Percentiles rank a stretch among this genome's conserved stretches.
Conservation (phyloP, 1,140 invertebrate species). For the Mamestra configurata region DNA sequence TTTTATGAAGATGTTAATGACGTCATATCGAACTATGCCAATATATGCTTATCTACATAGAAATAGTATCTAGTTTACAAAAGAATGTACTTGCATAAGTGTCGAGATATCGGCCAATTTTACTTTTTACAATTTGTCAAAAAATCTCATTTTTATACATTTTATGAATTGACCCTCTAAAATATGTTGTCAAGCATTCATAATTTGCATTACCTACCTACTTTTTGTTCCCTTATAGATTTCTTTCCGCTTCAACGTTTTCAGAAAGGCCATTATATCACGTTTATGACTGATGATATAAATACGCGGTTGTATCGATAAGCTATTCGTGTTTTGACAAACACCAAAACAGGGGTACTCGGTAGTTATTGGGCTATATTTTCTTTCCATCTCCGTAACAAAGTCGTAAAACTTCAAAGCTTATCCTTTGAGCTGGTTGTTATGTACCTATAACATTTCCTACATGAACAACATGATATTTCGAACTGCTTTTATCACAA, state of each 20-base stretch:
- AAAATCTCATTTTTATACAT: no score
- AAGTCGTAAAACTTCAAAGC: constrained; percentile 10
- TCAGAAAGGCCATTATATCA: background rate
- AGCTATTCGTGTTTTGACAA: constrained; percentile 19
- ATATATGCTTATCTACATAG: no score
- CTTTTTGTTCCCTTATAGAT: background rate
- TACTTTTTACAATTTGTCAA: no score
- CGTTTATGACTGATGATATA: background rate
- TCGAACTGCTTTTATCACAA: background rate
- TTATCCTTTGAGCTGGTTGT: constrained; percentile 1
- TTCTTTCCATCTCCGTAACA: constrained; percentile 15
- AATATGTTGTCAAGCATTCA: no score
- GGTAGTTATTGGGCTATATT: constrained; percentile 9
- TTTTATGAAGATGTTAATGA: no score
- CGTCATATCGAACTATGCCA: no score
- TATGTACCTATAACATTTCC: background rate
- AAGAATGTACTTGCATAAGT: no score
- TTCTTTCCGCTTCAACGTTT: background rate
- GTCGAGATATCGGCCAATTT: no score
- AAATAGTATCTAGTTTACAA: no score
- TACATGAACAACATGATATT: constrained; percentile 4
- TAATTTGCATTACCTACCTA: no score
- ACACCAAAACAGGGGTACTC: background rate
- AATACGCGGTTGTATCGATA: constrained; percentile 5
- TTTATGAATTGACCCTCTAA: no score